Evolutionary conservation across 2,888 invertebrate genomes (phyloP).

Genomic region (Caenorhabditis drosophilae): DNA sequence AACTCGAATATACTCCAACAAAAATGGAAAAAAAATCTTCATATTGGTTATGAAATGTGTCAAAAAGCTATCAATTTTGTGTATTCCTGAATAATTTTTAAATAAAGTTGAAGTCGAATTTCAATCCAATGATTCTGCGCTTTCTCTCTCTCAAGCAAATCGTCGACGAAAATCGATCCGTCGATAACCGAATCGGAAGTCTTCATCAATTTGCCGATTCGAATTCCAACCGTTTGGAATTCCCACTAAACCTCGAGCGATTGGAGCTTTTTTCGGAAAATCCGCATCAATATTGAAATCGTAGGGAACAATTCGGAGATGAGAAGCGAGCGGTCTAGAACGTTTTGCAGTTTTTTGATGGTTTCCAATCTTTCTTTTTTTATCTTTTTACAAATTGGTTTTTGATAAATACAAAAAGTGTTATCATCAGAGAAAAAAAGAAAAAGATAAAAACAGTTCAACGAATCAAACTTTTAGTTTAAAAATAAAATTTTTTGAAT

Average conservation of each 20-base stretch:
- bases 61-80: too few species aligned
- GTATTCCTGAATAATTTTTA: too few species aligned
- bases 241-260: conserved; percentile 40
- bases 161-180: too few species aligned
- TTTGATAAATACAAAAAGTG: neutral
- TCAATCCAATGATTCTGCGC: too few species aligned
- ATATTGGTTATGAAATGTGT: too few species aligned
- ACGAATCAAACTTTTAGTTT: neutral
- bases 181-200: conserved; percentile 21
- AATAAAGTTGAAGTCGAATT: too few species aligned
- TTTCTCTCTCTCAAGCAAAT: too few species aligned
- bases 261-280: conserved; percentile 25
- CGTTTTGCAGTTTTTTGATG: conserved; percentile 4
- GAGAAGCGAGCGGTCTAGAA: conserved; percentile 15
- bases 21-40: too few species aligned
- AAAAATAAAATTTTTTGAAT: neutral
- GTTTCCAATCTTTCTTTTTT: neutral
- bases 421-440: neutral
- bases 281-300: conserved; percentile 34
- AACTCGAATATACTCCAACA: too few species aligned
- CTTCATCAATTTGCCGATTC: conserved; percentile 33
- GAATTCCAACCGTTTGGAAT: conserved; percentile 46
- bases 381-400: neutral
- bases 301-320: conserved; percentile 15
- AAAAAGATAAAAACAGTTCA: neutral